Base-by-base conservation (phyloP, 92 coral and sea anemone species). In the Paramuricea clavata region DNA sequence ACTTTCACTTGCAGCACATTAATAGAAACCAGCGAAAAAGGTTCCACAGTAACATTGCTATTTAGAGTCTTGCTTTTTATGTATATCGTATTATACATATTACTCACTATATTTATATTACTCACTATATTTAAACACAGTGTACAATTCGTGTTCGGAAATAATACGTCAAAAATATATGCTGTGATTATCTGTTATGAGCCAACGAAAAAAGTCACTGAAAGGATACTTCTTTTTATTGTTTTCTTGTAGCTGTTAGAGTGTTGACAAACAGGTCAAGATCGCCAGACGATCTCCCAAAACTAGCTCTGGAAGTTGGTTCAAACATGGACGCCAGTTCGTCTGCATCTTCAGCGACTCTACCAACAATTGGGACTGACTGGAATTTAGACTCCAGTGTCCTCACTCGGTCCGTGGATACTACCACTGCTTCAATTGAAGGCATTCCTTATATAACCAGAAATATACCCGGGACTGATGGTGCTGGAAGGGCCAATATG, bases 221-320 rank as follows among this genome's bases (percentile, higher is more conserved):
- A n/a, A n/a, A n/a, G n/a, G n/a, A n/a, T n/a, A n/a, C n/a, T n/a
- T n/a, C n/a, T n/a, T n/a, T n/a, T n/a, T n/a, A n/a, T n/a, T n/a
- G n/a, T n/a, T 39, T 72, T 72, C 0, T 83, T 42, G 25, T 83
- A 94, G 98, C 95, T 15, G 92, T 93, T 25, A 92, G 91, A 81
- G 92, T 94, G 9, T 91, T 87, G 91, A 90, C 97, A 41, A 95
- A 88, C 89, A 92, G 86, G 61, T 49, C 82, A 19, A 76, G 82
- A 76, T 52, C 67, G 64, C 68, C 82, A 16, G 68, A 76, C 4
- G 41, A 30, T 49, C 22, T 33, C 69, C 1, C 82, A 4, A 30
- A 76, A 30, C 68, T 49, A 54, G 28, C 68, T 44, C 82, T 49
- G 82, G 82, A 76, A 44, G 82, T 76, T 76, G 19, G 82, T 54